Conservation (phyloP, 2,888 invertebrate species). For the Carpatolechia fugitivella region DNA sequence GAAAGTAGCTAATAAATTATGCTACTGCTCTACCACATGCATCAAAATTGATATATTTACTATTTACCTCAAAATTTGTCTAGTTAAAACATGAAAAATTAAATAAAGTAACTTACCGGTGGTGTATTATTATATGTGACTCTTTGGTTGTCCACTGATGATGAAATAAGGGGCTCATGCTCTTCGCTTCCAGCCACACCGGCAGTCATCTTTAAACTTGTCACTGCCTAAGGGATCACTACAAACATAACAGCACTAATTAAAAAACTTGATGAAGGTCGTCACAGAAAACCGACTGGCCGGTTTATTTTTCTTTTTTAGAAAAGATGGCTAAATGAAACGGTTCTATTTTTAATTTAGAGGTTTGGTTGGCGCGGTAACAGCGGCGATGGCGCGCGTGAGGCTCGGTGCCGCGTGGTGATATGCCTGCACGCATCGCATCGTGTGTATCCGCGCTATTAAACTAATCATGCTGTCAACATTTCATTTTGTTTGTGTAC, state of each 20-base stretch:
- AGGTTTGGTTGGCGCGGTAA: constrained; percentile 47
- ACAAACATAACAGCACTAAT: constrained; percentile 12
- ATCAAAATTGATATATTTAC: background rate
- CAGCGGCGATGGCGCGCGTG: constrained; percentile 27
- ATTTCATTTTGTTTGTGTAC: constrained; percentile 1
- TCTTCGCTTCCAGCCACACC: constrained; percentile 60
- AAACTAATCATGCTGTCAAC: constrained; percentile 20
- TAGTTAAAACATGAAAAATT: background rate
- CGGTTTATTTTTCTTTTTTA: background rate
- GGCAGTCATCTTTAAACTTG: constrained; percentile 56
- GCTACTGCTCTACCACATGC: no score
- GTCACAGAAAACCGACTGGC: background rate
- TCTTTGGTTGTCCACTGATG: constrained; percentile 67
- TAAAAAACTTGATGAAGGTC: background rate
- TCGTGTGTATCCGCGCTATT: constrained; percentile 10
- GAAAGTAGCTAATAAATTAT: no score
- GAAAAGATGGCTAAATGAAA: background rate
- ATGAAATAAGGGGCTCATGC: constrained; percentile 69
- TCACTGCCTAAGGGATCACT: background rate
- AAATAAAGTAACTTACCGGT: constrained; percentile 41
- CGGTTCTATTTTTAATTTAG: constrained; percentile 19
- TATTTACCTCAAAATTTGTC: no score
- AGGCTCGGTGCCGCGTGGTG: constrained; percentile 25
- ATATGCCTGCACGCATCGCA: constrained; percentile 25
- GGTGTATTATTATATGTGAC: constrained; percentile 62